phyloP scores from a whole-genome alignment of 1,140 invertebrate species.

The Calliphora vicina region DNA sequence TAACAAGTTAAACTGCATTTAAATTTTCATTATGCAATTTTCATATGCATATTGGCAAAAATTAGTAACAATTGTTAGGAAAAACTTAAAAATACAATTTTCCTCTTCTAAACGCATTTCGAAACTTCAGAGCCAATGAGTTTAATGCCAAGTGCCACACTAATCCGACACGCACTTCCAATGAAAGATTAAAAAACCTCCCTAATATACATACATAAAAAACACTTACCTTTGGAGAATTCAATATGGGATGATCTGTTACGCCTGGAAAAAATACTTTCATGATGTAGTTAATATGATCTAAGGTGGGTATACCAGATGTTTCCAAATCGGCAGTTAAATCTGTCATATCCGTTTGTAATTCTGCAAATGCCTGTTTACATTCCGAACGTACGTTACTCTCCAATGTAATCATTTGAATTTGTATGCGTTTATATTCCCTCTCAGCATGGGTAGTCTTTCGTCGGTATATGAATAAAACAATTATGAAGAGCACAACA shows the following conservation, averaged over 20 bases:
- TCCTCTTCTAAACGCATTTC: no score
- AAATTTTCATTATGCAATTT: no score
- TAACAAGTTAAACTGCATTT: no score
- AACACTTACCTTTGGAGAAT: slow-evolving; percentile 76
- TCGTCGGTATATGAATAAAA: slow-evolving; percentile 86
- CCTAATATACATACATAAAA: not conserved
- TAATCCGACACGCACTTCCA: not conserved
- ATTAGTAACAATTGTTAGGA: no score
- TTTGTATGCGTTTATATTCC: slow-evolving; percentile 97
- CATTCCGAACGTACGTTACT: slow-evolving; percentile 97
- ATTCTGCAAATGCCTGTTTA: slow-evolving; percentile 97
- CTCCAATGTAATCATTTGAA: slow-evolving; percentile 99
- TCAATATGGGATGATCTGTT: slow-evolving; percentile 88
- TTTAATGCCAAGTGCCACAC: no score
- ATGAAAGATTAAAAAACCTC: not conserved
- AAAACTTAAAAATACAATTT: no score
- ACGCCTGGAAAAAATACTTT: slow-evolving; percentile 98
- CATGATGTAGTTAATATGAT: slow-evolving; percentile 97
- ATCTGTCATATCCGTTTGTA: slow-evolving; percentile 99
- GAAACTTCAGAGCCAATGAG: no score
- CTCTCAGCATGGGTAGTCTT: slow-evolving; percentile 94
- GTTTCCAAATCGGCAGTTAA: slow-evolving; percentile 95
- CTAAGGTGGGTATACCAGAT: slow-evolving; percentile 93
- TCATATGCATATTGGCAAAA: no score
- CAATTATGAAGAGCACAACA: slow-evolving; percentile 83